A percentile compares a stretch with the other conserved stretches of the same genome.
Evolutionary conservation across 2,888 invertebrate genomes (phyloP).

Genomic region (Glaucopsyche alexis): DNA sequence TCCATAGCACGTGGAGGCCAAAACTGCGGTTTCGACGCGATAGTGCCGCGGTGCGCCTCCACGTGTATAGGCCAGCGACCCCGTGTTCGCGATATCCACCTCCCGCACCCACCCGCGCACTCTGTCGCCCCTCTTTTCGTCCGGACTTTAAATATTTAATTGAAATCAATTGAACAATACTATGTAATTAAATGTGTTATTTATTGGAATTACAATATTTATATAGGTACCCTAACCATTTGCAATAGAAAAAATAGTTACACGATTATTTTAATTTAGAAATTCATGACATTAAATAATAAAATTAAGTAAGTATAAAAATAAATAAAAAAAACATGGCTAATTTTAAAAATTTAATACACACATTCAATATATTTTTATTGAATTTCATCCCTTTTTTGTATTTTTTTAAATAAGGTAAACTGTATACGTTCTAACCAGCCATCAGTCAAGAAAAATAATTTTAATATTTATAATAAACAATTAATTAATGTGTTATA

Average conservation of each 20-base stretch:
- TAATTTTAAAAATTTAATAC: background rate
- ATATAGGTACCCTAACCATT: background rate
- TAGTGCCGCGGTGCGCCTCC: conserved; percentile 81
- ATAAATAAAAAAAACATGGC: background rate
- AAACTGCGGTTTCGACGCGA: conserved; percentile 31
- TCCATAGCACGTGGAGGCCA: conserved; percentile 42
- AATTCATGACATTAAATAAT: background rate
- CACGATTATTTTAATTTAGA: background rate
- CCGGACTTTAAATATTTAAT: conserved; percentile 22
- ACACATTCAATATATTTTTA: background rate
- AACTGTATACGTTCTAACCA: too few species aligned
- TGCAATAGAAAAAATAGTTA: background rate
- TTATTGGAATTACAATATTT: background rate
- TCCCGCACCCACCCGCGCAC: conserved; percentile 46
- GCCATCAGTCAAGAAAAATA: background rate
- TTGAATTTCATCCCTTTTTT: background rate
- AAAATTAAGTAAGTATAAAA: background rate
- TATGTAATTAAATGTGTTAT: background rate
- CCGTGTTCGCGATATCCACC: conserved; percentile 41
- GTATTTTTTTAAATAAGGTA: too few species aligned
- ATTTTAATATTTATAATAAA: conserved; percentile 4
- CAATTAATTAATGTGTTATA: background rate
- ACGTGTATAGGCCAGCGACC: conserved; percentile 55
- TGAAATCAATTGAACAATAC: conserved; percentile 15
- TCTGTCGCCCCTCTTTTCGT: conserved; percentile 28